Evolutionary conservation across 1,140 invertebrate genomes (phyloP), one percentile per base, ranked within the genome.

Genomic region (Dreissena rostriformis): DNA sequence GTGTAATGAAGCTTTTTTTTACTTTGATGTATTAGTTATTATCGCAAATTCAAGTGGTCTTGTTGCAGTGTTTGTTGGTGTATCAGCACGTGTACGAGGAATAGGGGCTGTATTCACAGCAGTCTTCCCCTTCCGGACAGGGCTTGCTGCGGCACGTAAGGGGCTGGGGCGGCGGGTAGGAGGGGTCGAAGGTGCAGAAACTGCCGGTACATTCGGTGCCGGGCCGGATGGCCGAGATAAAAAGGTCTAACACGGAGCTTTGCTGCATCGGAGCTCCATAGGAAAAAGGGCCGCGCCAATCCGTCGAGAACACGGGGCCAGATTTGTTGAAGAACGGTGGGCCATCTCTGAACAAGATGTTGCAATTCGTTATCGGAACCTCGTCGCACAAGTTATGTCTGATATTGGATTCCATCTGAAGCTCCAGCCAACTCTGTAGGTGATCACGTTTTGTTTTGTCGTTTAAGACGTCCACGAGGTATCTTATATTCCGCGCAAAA

Each of bases 51-150:
- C 88, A 86, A 12, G 79, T 17, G 70, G 77, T 76, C 75, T 86
- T 52, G 29, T 81, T 81, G 29, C 88, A 89, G 55, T 86, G 86
- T 26, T 89, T 86, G 17, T 66, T 65, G 4, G 57, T 26, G 22
- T 74, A 76, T 55, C 88, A 89, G 72, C 88, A 89, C 0, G 88
- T 88, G 57, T 89, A 89, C 4, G 87, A 86, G 10, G 77, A 84
- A 53, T 88, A 88, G 15, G 83, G 85, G 68, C 85, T 89, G 53
- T 89, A 89, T 73, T 86, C 88, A 68, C 88, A 89, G 28, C 88
- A 89, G 5, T 81, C 72, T 26, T 89, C 71, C 0, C 74, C 73
- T 39, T 71, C 8, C 4, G 88, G 88, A 57, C 88, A 89, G 11
- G 88, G 88, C 17, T 86, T 66, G 61, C 76, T 81, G 11, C 68